Evolutionary conservation across 2,113 vertebrate species (phyloP), one percentile per base, ranked within the genome.

Genomic region (Vulpes vulpes): DNA sequence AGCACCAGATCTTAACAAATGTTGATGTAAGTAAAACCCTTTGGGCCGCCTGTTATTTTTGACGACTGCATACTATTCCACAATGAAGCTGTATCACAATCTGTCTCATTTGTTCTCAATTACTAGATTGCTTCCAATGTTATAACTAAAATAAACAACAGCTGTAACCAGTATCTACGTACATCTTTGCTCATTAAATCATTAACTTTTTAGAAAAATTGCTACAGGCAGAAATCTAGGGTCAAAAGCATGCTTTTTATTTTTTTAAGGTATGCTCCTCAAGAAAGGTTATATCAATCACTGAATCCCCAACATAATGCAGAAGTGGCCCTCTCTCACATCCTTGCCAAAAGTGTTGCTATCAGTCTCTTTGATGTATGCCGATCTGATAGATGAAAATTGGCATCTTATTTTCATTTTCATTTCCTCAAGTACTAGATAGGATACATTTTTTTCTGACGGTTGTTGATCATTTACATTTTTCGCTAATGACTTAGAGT

Each of bases 181-280:
- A 30, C 2, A 88, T 43, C 23, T 59, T 64, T 74, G 23, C 32
- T 93, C 30, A 92, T 25, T 88, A 65, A 82, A 22, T 91, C 17
- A 82, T 65, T 95, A 65, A 59, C 43, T 79, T 88, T 78, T 79
- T 62, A 93, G 15, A n/a, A 71, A 95, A 88, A 91, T 1, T 85
- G 12, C 11, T 86, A 55, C 49, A 87, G 10, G 27, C 57, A 11
- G 71, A 97, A 81, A 83, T n/a, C 5, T 16, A 12, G 4, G 22
- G 20, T 69, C 11, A 92, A 55, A 57, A 38, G 35, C 23, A 82
- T 16, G 14, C 9, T 55, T 87, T 76, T 89, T 83, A 35, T 83
- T 17, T 71, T 90, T 85, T 80, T 22, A 59, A 65, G 30, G 32
- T 43, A 35, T 62, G 35, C 64, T 81, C 89, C 43, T 89, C 14